Conservation (phyloP, 1,140 invertebrate genomes). For the Diabrotica undecimpunctata region DNA sequence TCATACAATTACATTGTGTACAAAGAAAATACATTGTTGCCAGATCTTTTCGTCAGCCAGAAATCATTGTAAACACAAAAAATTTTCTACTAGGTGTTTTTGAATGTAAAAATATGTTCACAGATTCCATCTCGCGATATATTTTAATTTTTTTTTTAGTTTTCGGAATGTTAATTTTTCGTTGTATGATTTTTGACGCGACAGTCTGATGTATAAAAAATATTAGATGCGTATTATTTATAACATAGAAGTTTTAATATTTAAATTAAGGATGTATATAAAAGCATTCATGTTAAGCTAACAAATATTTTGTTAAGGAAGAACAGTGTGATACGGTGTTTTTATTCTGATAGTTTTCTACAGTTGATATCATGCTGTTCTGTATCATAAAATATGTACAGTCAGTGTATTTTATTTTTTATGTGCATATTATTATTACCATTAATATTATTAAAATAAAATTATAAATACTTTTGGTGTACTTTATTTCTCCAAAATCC, state of each 20-base stretch:
- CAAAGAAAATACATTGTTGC: no score
- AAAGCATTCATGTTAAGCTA: slow-evolving; percentile 17
- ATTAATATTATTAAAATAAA: slow-evolving; percentile 21
- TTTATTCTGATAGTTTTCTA: slow-evolving; percentile 25
- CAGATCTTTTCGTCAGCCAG: no score
- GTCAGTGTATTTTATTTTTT: slow-evolving; percentile 41
- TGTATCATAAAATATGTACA: slow-evolving; percentile 38
- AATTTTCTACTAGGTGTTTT: no score
- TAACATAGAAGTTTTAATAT: slow-evolving; percentile 8
- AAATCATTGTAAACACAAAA: no score
- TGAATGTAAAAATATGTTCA: no score
- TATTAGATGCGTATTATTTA: slow-evolving; percentile 24
- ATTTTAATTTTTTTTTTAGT: no score
- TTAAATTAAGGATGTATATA: slow-evolving; percentile 22
- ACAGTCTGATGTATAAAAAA: slow-evolving; percentile 30
- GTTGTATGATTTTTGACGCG: slow-evolving; percentile 9
- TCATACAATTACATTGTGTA: no score
- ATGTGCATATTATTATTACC: slow-evolving; percentile 38
- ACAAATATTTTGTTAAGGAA: slow-evolving; percentile 13
- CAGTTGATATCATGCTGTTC: slow-evolving; percentile 31
- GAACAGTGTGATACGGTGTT: slow-evolving; percentile 31
- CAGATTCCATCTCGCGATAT: no score
- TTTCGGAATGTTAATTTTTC: no score
- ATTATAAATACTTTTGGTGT: background rate
- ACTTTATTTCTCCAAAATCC: background rate